Evolutionary conservation across 2,888 invertebrate genomes (phyloP), one percentile per base, ranked within the genome.

Genomic region (Dryocosmus kuriphilus): DNA sequence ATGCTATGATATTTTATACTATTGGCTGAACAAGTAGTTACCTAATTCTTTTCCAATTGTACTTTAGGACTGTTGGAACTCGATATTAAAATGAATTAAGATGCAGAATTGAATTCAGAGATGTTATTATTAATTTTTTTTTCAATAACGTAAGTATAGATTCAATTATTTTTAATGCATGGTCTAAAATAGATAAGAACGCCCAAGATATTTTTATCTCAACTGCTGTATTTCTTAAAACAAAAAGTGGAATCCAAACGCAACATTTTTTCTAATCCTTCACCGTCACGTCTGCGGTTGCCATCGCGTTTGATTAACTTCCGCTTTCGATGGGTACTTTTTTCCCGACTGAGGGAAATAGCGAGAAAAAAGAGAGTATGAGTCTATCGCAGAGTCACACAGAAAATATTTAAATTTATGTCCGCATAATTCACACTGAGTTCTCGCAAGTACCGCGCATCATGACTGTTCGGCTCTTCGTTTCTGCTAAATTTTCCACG

Each of bases 221-320:
- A n/a, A n/a, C n/a, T n/a, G n/a, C n/a, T n/a, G n/a, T n/a, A n/a
- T 24, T 41, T 67, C 27, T n/a, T 51, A 19, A 46, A 71, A 30
- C 27, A 51, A 30, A 51, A 46, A 11, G 27, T 51, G 51, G 1
- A 71, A 46, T 57, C 14, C 14, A 71, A 71, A 24, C 51, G 51
- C 32, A 71, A 51, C 71, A 55, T 51, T 71, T 71, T 71, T 71
- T 71, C 51, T 32, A 32, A 71, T 51, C 30, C 71, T 51, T 46
- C 30, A 71, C 11, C 27, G 32, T 51, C 51, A 51, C 51, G 51
- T 61, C 81, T 81, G 81, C 51, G 32, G 76, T 61, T 80, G 81
- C 79, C 81, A 81, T 80, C 81, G 81, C 79, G 77, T 79, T 79
- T 80, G 80, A 81, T 81, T 81, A 81, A 81, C 80, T 80, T 81